Evolutionary conservation across 2,888 invertebrate genomes (phyloP).

Genomic region (Limnephilus marmoratus): DNA sequence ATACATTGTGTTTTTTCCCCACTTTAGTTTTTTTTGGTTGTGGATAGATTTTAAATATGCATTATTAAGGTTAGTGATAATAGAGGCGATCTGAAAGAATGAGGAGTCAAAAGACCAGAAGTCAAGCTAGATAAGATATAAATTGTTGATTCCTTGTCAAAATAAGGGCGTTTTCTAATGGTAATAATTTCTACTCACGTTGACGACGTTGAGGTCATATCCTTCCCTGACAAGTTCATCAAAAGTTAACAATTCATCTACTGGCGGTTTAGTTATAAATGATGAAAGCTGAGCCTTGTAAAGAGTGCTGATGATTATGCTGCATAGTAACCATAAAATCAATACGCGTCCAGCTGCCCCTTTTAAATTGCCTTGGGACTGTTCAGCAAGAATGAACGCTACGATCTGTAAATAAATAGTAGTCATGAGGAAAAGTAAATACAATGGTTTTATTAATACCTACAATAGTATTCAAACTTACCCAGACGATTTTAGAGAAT

Average conservation of each 20-base stretch:
- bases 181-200: background rate
- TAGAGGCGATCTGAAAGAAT: background rate
- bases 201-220: conserved; percentile 5
- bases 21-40: background rate
- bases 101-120: background rate
- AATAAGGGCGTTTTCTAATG: background rate
- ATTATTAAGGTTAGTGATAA: background rate
- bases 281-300: conserved; percentile 51
- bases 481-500: background rate
- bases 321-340: conserved; percentile 52
- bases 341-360: background rate
- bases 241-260: conserved; percentile 20
- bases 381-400: conserved; percentile 22
- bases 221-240: conserved; percentile 34
- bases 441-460: background rate
- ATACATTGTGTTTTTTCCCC: background rate
- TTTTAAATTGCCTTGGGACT: background rate
- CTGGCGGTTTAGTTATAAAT: conserved; percentile 39
- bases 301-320: conserved; percentile 37
- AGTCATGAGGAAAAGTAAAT: background rate
- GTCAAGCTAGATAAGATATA: background rate
- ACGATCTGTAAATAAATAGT: background rate
- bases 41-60: background rate
- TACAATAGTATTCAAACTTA: background rate
- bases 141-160: background rate